phyloP scores from a whole-genome alignment of 2,113 vertebrate species.

The Fulmarus glacialis region DNA sequence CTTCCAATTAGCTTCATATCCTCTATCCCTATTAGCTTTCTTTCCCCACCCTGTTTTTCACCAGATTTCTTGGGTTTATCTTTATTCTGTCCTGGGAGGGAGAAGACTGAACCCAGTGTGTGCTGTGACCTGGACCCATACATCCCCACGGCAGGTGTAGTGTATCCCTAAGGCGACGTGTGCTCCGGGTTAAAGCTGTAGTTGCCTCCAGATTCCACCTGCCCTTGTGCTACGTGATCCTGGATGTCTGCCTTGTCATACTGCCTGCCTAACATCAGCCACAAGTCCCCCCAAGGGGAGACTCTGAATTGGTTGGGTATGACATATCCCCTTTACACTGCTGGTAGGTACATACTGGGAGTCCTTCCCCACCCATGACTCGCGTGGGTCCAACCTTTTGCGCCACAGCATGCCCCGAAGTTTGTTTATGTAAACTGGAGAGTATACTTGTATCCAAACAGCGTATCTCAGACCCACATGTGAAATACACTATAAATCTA shows the following conservation, averaged over 20 bases:
- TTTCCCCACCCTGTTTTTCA: background rate
- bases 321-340: background rate
- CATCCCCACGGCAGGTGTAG: background rate
- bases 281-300: background rate
- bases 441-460: background rate
- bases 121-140: background rate
- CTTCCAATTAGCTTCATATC: slow-evolving; percentile 46
- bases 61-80: background rate
- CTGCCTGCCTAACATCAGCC: background rate
- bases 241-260: background rate
- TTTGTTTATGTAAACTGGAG: background rate
- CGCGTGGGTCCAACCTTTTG: background rate
- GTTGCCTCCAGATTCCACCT: background rate
- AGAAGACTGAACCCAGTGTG: background rate
- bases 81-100: background rate
- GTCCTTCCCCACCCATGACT: background rate
- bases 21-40: slow-evolving; percentile 16
- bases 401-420: background rate
- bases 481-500: background rate
- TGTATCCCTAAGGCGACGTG: background rate
- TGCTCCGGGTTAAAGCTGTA: background rate
- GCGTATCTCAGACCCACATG: background rate
- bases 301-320: background rate
- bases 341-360: background rate
- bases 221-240: background rate